Percentiles rank a stretch among this genome's conserved stretches.
These are phyloP conservation scores for Villa cingulata DNA, from an alignment of 2,888 invertebrate genomes.

Conservation along the genomic window DNA sequence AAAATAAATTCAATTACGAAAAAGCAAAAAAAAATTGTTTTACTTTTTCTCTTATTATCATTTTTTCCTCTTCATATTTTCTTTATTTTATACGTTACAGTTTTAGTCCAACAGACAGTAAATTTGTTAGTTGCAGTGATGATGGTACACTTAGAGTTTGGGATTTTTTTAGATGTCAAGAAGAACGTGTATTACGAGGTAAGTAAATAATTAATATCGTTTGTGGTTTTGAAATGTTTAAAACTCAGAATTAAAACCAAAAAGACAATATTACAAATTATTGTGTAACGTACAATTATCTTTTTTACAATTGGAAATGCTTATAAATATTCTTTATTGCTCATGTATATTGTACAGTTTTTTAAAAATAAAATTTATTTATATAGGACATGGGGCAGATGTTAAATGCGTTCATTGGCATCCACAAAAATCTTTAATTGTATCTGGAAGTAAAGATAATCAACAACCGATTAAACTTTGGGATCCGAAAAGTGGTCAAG, in stretches of 20 bases:
- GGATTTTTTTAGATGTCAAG: conserved; percentile 95
- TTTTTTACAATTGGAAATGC: too few relatives aligned
- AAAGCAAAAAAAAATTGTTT: neutral
- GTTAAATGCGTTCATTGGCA: conserved; percentile 99
- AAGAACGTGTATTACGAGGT: conserved; percentile 86
- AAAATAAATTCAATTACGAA: conserved; percentile 2
- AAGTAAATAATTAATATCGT: conserved; percentile 23
- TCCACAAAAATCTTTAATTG: conserved; percentile 91
- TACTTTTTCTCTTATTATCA: neutral
- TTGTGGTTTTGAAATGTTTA: too few relatives aligned
- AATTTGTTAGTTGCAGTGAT: conserved; percentile 98
- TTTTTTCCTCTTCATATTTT: neutral
- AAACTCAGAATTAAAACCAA: too few relatives aligned
- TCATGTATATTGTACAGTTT: too few relatives aligned
- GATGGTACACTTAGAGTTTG: conserved; percentile 97
- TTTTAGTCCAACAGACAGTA: conserved; percentile 97
- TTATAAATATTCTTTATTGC: too few relatives aligned
- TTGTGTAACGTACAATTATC: too few relatives aligned
- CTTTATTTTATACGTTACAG: conserved; percentile 38
- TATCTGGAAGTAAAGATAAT: conserved; percentile 98
- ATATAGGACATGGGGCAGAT: conserved; percentile 88
- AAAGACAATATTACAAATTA: too few relatives aligned
- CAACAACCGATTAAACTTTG: conserved; percentile 99
- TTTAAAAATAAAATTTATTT: too few relatives aligned
- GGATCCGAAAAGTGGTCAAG: conserved; percentile 95